phyloP scores from a whole-genome alignment of 2,797 vertebrate species.

The Lagodon rhomboides region DNA sequence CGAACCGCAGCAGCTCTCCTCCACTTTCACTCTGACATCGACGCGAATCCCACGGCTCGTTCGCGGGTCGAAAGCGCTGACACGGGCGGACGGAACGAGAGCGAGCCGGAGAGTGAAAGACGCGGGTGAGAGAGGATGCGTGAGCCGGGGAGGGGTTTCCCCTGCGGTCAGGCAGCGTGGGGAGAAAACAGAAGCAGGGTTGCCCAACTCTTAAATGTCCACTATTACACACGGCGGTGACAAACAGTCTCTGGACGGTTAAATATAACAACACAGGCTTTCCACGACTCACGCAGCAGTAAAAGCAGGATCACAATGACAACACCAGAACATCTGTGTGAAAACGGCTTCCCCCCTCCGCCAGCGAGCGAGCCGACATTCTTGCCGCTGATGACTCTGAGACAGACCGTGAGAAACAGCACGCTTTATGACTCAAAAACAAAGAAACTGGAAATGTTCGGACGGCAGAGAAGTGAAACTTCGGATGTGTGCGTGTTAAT shows the following conservation, averaged over 20 bases:
- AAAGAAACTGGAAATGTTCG: not conserved
- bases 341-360: not conserved
- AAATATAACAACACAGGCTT: slow-evolving; percentile 39
- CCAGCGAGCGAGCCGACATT: not conserved
- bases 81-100: no score
- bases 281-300: not conserved
- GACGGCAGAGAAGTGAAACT: not conserved
- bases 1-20: slow-evolving; percentile 1
- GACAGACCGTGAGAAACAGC: not conserved
- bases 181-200: slow-evolving; percentile 24
- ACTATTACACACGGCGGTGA: slow-evolving; percentile 23
- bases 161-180: not conserved
- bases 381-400: not conserved
- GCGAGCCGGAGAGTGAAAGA: not conserved
- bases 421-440: not conserved
- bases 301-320: not conserved
- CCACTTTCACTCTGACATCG: slow-evolving; percentile 1
- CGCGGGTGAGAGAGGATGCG: not conserved
- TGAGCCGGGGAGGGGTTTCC: slow-evolving; percentile 48
- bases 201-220: slow-evolving; percentile 51
- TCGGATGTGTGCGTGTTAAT: not conserved
- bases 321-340: slow-evolving; percentile 7
- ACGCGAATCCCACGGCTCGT: not conserved
- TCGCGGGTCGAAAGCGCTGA: not conserved
- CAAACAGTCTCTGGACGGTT: slow-evolving; percentile 15